Percentiles rank a stretch among this genome's conserved stretches.
phyloP scores from a whole-genome alignment of 2,113 vertebrate species.

The Speoplatyrhinus poulsoni region DNA sequence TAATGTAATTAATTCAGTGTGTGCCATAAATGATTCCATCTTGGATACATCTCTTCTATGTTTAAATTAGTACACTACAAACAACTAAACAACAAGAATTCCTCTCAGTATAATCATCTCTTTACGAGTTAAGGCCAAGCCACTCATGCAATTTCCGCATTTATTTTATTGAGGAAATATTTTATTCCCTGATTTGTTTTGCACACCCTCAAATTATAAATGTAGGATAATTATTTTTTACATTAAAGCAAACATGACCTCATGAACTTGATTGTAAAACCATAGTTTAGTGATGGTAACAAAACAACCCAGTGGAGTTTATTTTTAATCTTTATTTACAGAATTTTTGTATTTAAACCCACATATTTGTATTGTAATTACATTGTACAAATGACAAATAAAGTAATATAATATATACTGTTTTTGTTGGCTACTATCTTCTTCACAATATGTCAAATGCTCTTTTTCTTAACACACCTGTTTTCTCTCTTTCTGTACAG shows the following conservation, averaged over 20 bases:
- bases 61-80: slow-evolving; percentile 25
- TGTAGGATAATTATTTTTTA: slow-evolving; percentile 69
- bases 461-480: background rate
- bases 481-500: background rate
- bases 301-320: slow-evolving; percentile 79
- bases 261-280: slow-evolving; percentile 84
- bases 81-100: slow-evolving; percentile 6
- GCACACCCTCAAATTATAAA: slow-evolving; percentile 56
- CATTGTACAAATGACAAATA: slow-evolving; percentile 86
- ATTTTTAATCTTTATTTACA: slow-evolving; percentile 87
- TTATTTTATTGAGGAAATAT: slow-evolving; percentile 35
- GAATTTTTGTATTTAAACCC: slow-evolving; percentile 85
- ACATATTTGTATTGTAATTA: slow-evolving; percentile 88
- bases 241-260: slow-evolving; percentile 79
- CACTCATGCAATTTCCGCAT: slow-evolving; percentile 34
- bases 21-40: slow-evolving; percentile 20
- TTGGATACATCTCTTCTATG: slow-evolving; percentile 10
- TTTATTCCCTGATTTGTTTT: slow-evolving; percentile 48
- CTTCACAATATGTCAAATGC: background rate
- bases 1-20: slow-evolving; percentile 12
- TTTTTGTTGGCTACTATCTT: background rate
- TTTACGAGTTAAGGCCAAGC: slow-evolving; percentile 11
- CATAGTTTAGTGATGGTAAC: slow-evolving; percentile 79
- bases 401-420: slow-evolving; percentile 82
- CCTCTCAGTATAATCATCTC: slow-evolving; percentile 10